Conservation (phyloP, 1,140 invertebrate species). For the Theocolax elegans region DNA sequence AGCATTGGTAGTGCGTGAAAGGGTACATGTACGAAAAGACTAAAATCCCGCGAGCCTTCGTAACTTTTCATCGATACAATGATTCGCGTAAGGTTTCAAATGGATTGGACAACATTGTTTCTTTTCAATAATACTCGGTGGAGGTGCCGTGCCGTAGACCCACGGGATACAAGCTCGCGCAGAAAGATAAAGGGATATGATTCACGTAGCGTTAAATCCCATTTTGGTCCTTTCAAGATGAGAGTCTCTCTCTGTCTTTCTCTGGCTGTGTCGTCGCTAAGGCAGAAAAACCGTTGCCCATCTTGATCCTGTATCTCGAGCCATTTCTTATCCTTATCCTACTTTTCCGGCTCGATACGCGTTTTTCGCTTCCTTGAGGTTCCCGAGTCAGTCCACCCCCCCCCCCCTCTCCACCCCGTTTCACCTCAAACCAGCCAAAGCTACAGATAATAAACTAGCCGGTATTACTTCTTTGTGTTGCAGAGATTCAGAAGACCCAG, state of each 20-base stretch:
- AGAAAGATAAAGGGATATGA: not conserved
- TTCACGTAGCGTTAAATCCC: slow-evolving; percentile 32
- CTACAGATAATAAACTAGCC: slow-evolving; percentile 15
- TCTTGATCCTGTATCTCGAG: slow-evolving; percentile 17
- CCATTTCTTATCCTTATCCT: slow-evolving; percentile 24
- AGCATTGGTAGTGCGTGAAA: no score
- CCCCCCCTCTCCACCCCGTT: no score
- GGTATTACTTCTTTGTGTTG: slow-evolving; percentile 52
- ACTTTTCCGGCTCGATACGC: slow-evolving; percentile 1
- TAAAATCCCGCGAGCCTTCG: not conserved
- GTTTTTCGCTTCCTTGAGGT: not conserved
- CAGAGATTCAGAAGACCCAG: slow-evolving; percentile 75
- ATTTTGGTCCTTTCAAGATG: slow-evolving; percentile 13
- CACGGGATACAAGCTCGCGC: no score
- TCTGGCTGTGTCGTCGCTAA: not conserved
- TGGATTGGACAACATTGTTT: not conserved
- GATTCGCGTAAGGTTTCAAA: not conserved
- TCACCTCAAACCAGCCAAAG: no score
- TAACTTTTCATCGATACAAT: slow-evolving; percentile 11
- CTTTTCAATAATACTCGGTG: slow-evolving; percentile 17
- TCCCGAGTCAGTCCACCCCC: no score
- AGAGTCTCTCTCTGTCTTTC: not conserved
- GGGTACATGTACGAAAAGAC: no score
- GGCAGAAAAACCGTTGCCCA: slow-evolving; percentile 16
- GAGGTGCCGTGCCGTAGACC: not conserved